Percentiles rank a stretch among this genome's conserved stretches.
Conservation (phyloP, 2,797 vertebrate species). For the Corythornis leucogaster region DNA sequence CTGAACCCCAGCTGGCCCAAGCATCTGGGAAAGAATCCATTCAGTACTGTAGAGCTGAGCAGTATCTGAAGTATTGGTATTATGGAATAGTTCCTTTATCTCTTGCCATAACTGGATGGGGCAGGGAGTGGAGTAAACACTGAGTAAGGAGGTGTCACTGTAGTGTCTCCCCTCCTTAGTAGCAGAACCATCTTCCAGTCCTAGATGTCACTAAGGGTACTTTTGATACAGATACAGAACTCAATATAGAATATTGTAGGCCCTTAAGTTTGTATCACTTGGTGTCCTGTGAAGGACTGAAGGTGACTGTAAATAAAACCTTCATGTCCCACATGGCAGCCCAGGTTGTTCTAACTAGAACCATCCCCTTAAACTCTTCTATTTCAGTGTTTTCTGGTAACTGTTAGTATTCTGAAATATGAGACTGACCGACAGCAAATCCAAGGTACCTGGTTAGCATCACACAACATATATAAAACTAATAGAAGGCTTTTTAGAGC, state of each 20-base stretch:
- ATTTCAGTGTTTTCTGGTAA: neutral
- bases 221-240: neutral
- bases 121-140: fast-evolving
- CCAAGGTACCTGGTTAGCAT: neutral
- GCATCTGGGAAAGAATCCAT: neutral
- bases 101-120: neutral
- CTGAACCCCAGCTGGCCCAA: neutral
- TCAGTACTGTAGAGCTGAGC: neutral
- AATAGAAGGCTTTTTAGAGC: neutral
- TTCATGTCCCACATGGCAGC: neutral
- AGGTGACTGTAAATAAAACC: neutral
- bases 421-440: neutral
- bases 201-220: neutral
- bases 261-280: neutral
- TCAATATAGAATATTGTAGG: neutral
- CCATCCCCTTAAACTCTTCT: neutral
- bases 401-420: neutral
- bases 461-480: neutral
- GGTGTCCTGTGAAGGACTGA: neutral
- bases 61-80: neutral
- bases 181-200: neutral
- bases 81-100: neutral
- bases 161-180: neutral
- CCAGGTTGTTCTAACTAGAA: neutral
- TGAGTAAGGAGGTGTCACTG: neutral